A percentile compares a stretch with the other conserved stretches of the same genome.
Conservation (phyloP, 2,113 vertebrate genomes). For the Carassius gibelio region DNA sequence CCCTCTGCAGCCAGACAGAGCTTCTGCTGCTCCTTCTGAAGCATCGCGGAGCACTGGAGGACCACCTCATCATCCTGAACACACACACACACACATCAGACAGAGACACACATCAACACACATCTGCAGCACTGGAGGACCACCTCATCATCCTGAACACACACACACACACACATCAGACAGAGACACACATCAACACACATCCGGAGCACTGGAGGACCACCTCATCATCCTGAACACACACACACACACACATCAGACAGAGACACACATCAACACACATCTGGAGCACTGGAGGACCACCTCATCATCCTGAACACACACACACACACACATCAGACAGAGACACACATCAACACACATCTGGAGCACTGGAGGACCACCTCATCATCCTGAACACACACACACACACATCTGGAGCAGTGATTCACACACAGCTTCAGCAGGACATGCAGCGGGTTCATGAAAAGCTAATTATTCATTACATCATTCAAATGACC, state of each 20-base stretch:
- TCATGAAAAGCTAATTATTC: neutral
- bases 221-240: slow-evolving; percentile 85
- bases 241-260: neutral
- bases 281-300: slow-evolving; percentile 86
- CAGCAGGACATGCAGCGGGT: no score
- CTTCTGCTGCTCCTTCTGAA: slow-evolving; percentile 95
- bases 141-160: slow-evolving; percentile 85
- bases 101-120: no score
- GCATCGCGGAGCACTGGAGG: slow-evolving; percentile 88
- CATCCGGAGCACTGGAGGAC: slow-evolving; percentile 86
- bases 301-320: slow-evolving; percentile 85
- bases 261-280: no score
- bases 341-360: no score
- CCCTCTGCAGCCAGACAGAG: slow-evolving; percentile 94
- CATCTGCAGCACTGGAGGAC: slow-evolving; percentile 86
- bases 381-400: slow-evolving; percentile 85
- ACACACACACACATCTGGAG: neutral
- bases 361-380: slow-evolving; percentile 86
- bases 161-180: neutral
- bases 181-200: no score
- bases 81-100: neutral
- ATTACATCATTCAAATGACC: neutral
- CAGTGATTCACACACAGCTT: neutral
- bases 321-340: neutral
- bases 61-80: slow-evolving; percentile 89